Evolutionary conservation across 2,888 invertebrate genomes (phyloP).

Genomic region (Lepidocyrtinus sp.): DNA sequence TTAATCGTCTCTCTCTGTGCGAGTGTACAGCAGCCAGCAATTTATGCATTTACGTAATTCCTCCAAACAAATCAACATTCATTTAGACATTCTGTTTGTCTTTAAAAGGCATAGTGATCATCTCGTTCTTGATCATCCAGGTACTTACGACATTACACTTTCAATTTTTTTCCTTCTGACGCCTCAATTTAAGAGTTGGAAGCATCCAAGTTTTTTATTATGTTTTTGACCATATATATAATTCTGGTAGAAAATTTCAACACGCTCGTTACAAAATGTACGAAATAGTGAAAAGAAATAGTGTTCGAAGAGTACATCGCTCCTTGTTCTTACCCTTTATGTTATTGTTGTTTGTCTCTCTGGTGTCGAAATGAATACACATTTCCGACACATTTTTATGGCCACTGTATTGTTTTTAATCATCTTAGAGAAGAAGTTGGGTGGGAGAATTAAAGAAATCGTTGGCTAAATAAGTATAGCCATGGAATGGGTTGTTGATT

Average conservation of each 20-base stretch:
- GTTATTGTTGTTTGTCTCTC: background rate
- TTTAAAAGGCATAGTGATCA: background rate
- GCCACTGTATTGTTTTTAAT: background rate
- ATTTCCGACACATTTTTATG: constrained; percentile 8
- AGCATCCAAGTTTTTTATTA: too few relatives aligned
- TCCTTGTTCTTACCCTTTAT: constrained; percentile 1
- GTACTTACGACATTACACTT: background rate
- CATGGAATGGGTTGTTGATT: constrained; percentile 49
- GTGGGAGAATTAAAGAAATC: constrained; percentile 44
- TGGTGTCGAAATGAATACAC: too few relatives aligned
- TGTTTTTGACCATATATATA: too few relatives aligned
- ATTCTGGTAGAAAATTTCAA: constrained; percentile 9
- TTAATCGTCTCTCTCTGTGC: background rate
- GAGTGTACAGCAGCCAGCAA: background rate
- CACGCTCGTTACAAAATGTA: background rate
- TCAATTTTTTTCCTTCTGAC: constrained; percentile 21
- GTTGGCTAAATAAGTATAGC: constrained; percentile 42
- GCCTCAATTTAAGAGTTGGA: too few relatives aligned
- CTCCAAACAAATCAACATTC: background rate
- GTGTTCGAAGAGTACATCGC: background rate
- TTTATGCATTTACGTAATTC: constrained; percentile 2
- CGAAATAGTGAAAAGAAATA: background rate
- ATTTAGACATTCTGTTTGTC: constrained; percentile 14
- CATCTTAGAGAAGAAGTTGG: constrained; percentile 4
- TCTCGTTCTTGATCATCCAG: background rate